Evolutionary conservation across 2,888 invertebrate genomes (phyloP), one percentile per base, ranked within the genome.

Genomic region (Lycophotia porphyrea): DNA sequence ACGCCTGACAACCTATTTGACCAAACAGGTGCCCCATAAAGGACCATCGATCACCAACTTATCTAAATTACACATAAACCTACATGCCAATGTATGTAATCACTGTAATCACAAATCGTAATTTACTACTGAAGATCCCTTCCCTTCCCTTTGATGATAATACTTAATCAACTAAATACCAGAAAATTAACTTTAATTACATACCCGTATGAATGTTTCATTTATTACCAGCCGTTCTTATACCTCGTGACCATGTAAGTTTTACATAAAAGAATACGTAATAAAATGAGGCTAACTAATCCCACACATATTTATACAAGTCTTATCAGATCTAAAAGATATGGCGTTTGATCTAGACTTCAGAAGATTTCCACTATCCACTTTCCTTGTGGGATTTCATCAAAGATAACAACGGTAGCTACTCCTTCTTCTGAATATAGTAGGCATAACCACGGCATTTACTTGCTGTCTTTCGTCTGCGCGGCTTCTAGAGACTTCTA

Each of bases 151-250:
- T 65, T 52, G 52, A 74, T 44, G 60, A 27, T 61, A 81, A 24
- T 18, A 81, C 60, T 52, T 61, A 81, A 55, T 61, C 27, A 67
- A 13, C 36, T 42, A 8, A 64, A 58, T 64, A 44, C 21, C 47
- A 63, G 7, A 27, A 42, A 34, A 81, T 42, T 64, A 81, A 64
- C 13, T 55, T 39, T 55, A 58, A 68, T 69, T 34, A 39, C n/a
- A n/a, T n/a, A 82, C 69, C 65, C 64, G 61, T 47, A 63, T 74
- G 18, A 55, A 47, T 72, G 61, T 15, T 69, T 60, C 1, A 36
- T 75, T 68, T 47, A 58, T 49, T 49, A 42, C 31, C 31, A 64
- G 3, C 36, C 15, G 24, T 69, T 69, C 60, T 65, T 42, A 5
- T 34, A 27, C 18, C 34, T 47, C n/a, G 61, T 52, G 49, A 31